Percentiles rank a stretch among this genome's conserved stretches.
These are phyloP conservation scores for Periophthalmus magnuspinnatus DNA, from an alignment of 2,797 vertebrate genomes.

Conservation along the genomic window DNA sequence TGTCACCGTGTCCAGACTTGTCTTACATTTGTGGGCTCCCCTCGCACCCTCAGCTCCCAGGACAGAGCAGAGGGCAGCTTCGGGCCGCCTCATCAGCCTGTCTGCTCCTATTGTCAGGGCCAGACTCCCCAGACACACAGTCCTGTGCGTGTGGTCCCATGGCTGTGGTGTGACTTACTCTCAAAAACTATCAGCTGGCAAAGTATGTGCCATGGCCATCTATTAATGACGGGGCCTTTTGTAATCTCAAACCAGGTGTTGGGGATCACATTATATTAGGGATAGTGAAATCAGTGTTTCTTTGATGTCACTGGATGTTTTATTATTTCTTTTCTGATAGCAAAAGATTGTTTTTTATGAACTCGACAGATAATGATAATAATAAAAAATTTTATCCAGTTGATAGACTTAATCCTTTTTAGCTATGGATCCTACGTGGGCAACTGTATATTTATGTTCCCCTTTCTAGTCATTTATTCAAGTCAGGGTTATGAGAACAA, in stretches of 20 bases:
- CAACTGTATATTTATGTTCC: too few relatives aligned
- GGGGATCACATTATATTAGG: neutral
- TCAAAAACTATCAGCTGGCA: constrained; percentile 2
- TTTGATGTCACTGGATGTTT: neutral
- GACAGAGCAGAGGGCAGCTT: constrained; percentile 44
- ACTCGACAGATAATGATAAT: too few relatives aligned
- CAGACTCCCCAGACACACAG: constrained; percentile 5
- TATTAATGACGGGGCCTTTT: neutral
- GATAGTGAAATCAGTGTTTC: too few relatives aligned
- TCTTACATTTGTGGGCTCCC: constrained; percentile 36
- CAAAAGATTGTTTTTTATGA: too few relatives aligned
- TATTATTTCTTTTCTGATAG: neutral
- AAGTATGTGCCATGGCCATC: constrained; percentile 5
- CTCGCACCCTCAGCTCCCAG: constrained; percentile 34
- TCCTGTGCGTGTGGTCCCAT: neutral
- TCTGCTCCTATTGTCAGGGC: constrained; percentile 51
- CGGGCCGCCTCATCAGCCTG: constrained; percentile 53
- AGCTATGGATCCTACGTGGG: too few relatives aligned
- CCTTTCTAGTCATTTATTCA: neutral
- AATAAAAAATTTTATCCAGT: too few relatives aligned
- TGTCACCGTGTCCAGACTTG: constrained; percentile 32
- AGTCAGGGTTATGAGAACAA: neutral
- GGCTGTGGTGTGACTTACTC: constrained; percentile 45
- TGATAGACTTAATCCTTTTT: too few relatives aligned
- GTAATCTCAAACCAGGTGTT: neutral